Evolutionary conservation across 2,797 vertebrate genomes (phyloP), one percentile per base, ranked within the genome.

Genomic region (Liparis tanakae): DNA sequence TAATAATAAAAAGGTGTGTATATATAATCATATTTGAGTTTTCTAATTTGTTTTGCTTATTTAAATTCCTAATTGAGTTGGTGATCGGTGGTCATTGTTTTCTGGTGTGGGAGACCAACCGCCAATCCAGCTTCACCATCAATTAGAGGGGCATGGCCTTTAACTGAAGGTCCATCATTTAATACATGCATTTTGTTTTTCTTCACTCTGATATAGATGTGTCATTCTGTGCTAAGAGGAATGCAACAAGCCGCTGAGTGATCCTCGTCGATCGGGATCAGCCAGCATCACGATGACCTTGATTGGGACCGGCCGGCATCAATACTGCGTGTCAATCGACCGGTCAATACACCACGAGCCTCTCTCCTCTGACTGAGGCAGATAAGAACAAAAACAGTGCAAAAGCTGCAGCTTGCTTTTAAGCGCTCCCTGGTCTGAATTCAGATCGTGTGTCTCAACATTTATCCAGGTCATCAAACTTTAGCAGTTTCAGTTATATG

Each of bases 401-500:
- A 20, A 61, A 7, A 22, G 48, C 37, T 10, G 14, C 25, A 33
- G 54, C 20, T 22, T 62, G 61, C 61, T 73, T 57, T 53, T 14
- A 2, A 41, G 6, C 43, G 20, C 15, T 17, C 10, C 10, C 30
- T 18, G 5, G 15, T 57, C 64, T 58, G 18, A 30, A 48, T 63
- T 48, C 33, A 48, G 2, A 50, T 33, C 50, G 30, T 48, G 61
- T 43, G 33, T 66, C 18, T 10, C 53, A 80, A 61, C 18, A 71
- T 70, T 30, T 57, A 46, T 81, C 13, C 62, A 57, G 80, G 65
- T 77, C 76, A 68, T 0, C 78, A 73, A 71, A 51, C 68, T 33
- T 72, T 3, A 44, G 18, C 18, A 44, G 36, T 71, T 50, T 25
- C 20, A 9, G 37, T 43, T 68, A 43, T 33, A 25, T 43, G 4